These are phyloP conservation scores for Rana temporaria DNA, from an alignment of 2,113 vertebrate species.

Conservation along the genomic window DNA sequence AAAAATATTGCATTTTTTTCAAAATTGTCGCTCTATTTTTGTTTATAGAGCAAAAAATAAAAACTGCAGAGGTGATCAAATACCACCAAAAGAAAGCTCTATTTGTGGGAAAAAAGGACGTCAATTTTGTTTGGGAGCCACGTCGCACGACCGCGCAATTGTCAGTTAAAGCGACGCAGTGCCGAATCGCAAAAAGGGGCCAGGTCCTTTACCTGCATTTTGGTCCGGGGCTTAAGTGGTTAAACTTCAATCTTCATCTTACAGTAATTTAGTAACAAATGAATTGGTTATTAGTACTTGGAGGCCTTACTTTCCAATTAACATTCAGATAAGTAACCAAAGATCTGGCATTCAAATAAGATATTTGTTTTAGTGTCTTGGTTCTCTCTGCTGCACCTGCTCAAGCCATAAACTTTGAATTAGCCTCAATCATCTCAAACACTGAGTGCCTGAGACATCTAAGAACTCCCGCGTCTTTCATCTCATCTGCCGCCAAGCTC, in stretches of 20 bases:
- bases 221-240: too few relatives aligned
- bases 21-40: too few relatives aligned
- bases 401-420: slow-evolving; percentile 46
- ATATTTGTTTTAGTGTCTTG: slow-evolving; percentile 26
- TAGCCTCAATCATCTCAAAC: slow-evolving; percentile 19
- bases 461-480: slow-evolving; percentile 25
- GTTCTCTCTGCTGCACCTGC: slow-evolving; percentile 26
- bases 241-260: neutral
- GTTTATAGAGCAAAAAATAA: too few relatives aligned
- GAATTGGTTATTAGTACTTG: neutral
- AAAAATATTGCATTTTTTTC: too few relatives aligned
- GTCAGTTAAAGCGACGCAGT: too few relatives aligned
- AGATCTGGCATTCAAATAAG: neutral
- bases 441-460: slow-evolving; percentile 32
- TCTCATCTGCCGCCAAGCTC: slow-evolving; percentile 17
- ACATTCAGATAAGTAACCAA: neutral
- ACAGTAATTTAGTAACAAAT: neutral
- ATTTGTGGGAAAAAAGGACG: too few relatives aligned
- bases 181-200: too few relatives aligned
- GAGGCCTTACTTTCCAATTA: neutral
- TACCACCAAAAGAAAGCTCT: too few relatives aligned
- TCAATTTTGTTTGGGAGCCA: too few relatives aligned
- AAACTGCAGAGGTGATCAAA: too few relatives aligned
- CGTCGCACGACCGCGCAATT: too few relatives aligned
- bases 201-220: too few relatives aligned